A percentile compares a stretch with the other conserved stretches of the same genome.
phyloP scores from a whole-genome alignment of 2,888 invertebrate species.

The Chaetogeoica ovagalla region DNA sequence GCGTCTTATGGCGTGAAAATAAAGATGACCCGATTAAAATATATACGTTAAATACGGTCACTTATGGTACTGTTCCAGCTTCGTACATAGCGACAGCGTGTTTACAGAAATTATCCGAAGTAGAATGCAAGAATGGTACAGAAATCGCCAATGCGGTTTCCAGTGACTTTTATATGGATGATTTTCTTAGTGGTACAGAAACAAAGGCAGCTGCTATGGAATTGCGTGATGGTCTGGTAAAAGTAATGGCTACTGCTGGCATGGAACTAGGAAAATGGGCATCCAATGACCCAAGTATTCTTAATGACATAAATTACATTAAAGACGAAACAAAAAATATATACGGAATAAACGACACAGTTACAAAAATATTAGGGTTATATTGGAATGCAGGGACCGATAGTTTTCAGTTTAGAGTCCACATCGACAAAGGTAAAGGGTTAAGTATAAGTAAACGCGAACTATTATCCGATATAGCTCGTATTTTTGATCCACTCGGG shows the following conservation, averaged over 20 bases:
- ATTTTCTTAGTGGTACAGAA: background rate
- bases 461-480: conserved; percentile 12
- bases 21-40: background rate
- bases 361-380: conserved; percentile 11
- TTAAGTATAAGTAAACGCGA: background rate
- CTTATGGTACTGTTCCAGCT: conserved; percentile 3
- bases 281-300: background rate
- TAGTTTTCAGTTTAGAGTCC: background rate
- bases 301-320: background rate
- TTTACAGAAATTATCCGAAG: background rate
- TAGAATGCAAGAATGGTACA: background rate
- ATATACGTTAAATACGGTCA: conserved; percentile 14
- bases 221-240: background rate
- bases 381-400: background rate
- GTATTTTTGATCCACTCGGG: background rate
- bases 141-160: background rate
- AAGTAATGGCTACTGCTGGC: background rate
- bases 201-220: background rate
- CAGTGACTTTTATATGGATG: background rate
- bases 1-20: conserved; percentile 7
- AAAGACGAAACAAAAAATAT: background rate
- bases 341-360: background rate
- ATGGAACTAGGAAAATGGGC: conserved; percentile 20
- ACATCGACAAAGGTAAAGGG: background rate
- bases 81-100: background rate